Percentiles rank a stretch among this genome's conserved stretches.
Conservation (phyloP, 2,797 vertebrate genomes). For the Orientallactaga sibirica region DNA sequence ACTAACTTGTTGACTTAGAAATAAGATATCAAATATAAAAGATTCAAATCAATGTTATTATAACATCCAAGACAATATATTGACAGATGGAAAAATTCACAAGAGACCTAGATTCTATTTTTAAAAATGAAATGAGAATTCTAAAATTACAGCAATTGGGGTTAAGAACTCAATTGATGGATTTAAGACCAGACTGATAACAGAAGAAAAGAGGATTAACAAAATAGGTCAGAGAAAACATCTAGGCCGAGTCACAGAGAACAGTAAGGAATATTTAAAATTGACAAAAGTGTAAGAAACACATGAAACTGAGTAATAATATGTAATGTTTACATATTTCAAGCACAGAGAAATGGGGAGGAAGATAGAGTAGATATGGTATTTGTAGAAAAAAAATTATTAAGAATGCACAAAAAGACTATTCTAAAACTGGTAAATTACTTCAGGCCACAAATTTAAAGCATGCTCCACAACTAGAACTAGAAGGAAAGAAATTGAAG, state of each 20-base stretch:
- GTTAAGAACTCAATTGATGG: not conserved
- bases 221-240: not conserved
- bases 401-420: not conserved
- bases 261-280: not conserved
- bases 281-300: not conserved
- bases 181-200: not conserved
- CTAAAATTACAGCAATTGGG: not conserved
- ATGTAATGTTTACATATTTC: too few relatives aligned
- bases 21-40: not conserved
- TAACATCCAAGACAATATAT: not conserved
- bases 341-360: not conserved
- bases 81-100: not conserved
- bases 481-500: too few relatives aligned
- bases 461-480: too few relatives aligned
- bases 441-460: too few relatives aligned
- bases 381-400: not conserved
- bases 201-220: not conserved
- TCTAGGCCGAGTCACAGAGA: not conserved
- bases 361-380: not conserved
- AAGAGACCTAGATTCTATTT: not conserved
- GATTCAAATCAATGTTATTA: not conserved
- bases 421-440: too few relatives aligned
- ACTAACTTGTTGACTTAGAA: not conserved
- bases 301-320: not conserved
- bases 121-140: not conserved